phyloP scores from a whole-genome alignment of 2,797 vertebrate genomes.

The Gobio occitaniae region DNA sequence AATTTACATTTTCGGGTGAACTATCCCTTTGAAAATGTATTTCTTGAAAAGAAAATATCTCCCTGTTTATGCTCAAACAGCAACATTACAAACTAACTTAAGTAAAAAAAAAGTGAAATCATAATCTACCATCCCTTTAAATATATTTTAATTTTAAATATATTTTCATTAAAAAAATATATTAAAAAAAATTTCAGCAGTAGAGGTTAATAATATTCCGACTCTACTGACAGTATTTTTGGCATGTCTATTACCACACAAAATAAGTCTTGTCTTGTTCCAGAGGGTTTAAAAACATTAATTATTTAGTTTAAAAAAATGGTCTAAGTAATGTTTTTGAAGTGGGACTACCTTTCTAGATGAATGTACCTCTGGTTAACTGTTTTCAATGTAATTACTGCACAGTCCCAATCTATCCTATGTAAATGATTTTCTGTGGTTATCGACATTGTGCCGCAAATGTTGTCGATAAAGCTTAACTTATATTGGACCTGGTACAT shows the following conservation, averaged over 20 bases:
- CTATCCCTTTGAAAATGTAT: too few species aligned
- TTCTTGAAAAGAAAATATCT: too few species aligned
- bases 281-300: background rate
- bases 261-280: background rate
- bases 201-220: background rate
- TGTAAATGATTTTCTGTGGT: background rate
- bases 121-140: too few species aligned
- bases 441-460: slow-evolving; percentile 1
- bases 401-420: background rate
- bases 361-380: background rate
- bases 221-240: background rate
- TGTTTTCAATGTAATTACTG: background rate
- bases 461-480: background rate
- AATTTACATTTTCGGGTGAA: too few species aligned
- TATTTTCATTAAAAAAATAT: too few species aligned
- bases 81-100: too few species aligned
- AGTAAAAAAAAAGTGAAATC: too few species aligned
- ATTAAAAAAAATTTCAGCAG: background rate
- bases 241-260: background rate
- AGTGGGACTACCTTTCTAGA: background rate
- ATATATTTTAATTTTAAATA: background rate
- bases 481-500: slow-evolving; percentile 6
- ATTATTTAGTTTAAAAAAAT: background rate
- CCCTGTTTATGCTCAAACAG: too few species aligned
- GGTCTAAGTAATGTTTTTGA: background rate